Conservation (phyloP, 1,140 invertebrate genomes). For the Stegodyphus dumicola region DNA sequence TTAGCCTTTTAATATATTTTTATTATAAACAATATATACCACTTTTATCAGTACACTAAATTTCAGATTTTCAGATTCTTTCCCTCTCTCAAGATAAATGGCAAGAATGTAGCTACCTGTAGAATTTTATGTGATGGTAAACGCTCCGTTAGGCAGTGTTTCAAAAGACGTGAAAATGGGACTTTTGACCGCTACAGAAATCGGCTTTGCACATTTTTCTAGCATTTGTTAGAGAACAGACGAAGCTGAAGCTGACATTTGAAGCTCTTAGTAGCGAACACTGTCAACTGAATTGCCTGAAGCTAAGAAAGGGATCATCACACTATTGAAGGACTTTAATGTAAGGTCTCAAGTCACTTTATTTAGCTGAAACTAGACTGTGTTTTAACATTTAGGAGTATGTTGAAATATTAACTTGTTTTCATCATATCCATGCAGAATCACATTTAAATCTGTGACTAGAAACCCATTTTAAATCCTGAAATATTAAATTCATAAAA, state of each 20-base stretch:
- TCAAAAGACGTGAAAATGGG: slow-evolving; percentile 35
- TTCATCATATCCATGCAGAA: no score
- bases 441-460: no score
- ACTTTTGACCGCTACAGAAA: slow-evolving; percentile 18
- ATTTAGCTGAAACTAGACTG: no score
- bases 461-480: no score
- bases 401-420: no score
- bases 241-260: slow-evolving; percentile 40
- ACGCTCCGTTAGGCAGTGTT: slow-evolving; percentile 3
- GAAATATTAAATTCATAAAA: no score
- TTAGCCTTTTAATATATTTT: no score
- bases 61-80: neutral
- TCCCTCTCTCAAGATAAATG: neutral
- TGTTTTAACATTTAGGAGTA: no score
- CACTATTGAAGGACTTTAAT: no score
- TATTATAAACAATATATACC: no score
- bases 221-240: slow-evolving; percentile 34
- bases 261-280: neutral
- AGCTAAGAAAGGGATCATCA: neutral
- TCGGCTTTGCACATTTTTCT: slow-evolving; percentile 1
- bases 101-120: slow-evolving; percentile 30
- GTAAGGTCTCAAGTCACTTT: no score
- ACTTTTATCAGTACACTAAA: no score
- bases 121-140: slow-evolving; percentile 26
- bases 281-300: slow-evolving; percentile 28